Conservation (phyloP, 2,113 vertebrate genomes). For the Rattus norvegicus region GRCr8 NC_086028.1:64597501-64598000, state of each 20-base stretch:
- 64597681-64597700: not conserved
- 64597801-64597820: not conserved
- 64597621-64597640: not conserved
- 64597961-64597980: not conserved
- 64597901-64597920: not conserved
- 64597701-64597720: not conserved
- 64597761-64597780: not conserved
- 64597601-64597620: no score
- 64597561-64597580: not conserved
- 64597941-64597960: not conserved
- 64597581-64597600: not conserved
- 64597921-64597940: not conserved
- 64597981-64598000: not conserved
- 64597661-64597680: not conserved
- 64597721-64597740: not conserved
- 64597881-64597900: not conserved
- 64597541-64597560: not conserved
- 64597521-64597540: not conserved
- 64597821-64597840: not conserved
- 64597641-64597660: not conserved
- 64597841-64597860: not conserved
- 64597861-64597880: not conserved
- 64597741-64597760: not conserved
- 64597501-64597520: not conserved
- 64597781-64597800: not conserved